Conservation (phyloP, 2,797 vertebrate species). For the Triplophysa bombifrons region DNA sequence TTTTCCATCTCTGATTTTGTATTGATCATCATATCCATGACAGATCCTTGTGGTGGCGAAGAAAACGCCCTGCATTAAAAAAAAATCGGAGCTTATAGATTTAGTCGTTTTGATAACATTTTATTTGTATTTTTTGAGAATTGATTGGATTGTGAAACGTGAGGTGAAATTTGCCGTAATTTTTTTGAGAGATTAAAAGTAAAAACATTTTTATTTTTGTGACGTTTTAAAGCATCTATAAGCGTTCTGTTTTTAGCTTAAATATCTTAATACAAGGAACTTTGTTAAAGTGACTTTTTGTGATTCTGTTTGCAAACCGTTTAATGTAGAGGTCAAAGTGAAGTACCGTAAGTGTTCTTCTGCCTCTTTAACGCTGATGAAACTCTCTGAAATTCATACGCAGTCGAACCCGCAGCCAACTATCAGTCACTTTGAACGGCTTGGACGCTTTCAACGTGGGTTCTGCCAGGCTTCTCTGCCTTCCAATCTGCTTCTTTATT, state of each 20-base stretch:
- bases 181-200: too few relatives aligned
- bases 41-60: not conserved
- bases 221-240: too few relatives aligned
- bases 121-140: not conserved
- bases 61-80: too few relatives aligned
- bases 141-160: not conserved
- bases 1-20: not conserved
- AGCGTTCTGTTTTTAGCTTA: too few relatives aligned
- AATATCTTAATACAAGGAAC: too few relatives aligned
- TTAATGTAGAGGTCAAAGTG: not conserved
- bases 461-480: slow-evolving; percentile 25
- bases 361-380: slow-evolving; percentile 38
- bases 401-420: slow-evolving; percentile 28
- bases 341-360: slow-evolving; percentile 1
- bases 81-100: not conserved
- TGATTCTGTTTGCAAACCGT: not conserved
- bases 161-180: too few relatives aligned
- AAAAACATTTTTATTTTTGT: too few relatives aligned
- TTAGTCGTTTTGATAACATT: not conserved
- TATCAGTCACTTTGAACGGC: slow-evolving; percentile 16
- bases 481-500: slow-evolving; percentile 62
- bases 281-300: not conserved
- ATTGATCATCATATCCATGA: not conserved
- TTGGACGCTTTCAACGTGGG: slow-evolving; percentile 19
- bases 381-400: slow-evolving; percentile 27